Evolutionary conservation across 2,113 vertebrate species (phyloP), one percentile per base, ranked within the genome.

Genomic region (Bubalus kerabau): DNA sequence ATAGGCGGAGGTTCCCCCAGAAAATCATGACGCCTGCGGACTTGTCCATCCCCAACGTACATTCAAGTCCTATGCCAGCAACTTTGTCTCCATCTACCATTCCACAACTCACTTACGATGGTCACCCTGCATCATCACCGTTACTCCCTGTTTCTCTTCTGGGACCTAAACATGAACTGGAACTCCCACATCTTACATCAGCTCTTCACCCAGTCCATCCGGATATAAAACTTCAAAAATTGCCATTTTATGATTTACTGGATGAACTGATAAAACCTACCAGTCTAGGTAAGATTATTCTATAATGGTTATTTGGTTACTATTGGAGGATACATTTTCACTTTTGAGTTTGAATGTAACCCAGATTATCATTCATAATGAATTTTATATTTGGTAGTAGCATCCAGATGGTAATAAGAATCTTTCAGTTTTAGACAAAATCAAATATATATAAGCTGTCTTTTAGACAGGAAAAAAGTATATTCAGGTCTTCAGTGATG

Each of bases 211-310:
- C 99, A 59, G 99, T 99, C 94, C 99, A 99, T 94, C 99, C 99
- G 1, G 99, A 99, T 97, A 99, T 99, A 97, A 99, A 99, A 96
- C 99, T 99, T 90, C 99, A 99, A 99, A 99, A 99, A 98, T 99
- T 99, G 76, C 99, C 99, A 81, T 99, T 99, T 98, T 99, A 99
- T 40, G 99, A 99, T 98, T 98, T 99, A 99, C 98, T 99, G 99
- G 99, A 99, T 36, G 99, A 99, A 98, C 99, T 99, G 98, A 99
- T 99, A 98, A 99, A 99, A 96, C 99, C 99, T 1, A 99, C 99
- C 97, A 99, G 99, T 99, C 99, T 99, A 98, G 99, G 99, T 99
- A 98, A 99, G 99, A 96, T 78, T 90, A 67, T 86, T 76, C 30
- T 32, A 4, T 89, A 95, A 91, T 96, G 43, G n/a, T 59, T 89